Evolutionary conservation across 1,140 invertebrate genomes (phyloP).

Genomic region (Nymphalis io): DNA sequence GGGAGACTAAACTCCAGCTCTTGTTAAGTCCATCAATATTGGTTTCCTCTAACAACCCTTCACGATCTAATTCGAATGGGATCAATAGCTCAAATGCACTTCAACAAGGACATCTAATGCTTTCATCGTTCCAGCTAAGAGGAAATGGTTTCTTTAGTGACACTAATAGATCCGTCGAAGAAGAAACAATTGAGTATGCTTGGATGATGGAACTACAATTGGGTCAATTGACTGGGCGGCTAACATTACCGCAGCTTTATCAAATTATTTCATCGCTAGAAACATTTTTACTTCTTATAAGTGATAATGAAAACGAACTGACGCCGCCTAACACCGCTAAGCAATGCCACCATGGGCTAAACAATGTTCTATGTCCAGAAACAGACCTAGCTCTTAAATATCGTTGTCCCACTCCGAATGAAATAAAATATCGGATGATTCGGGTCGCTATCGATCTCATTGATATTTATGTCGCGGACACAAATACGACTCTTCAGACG

Average conservation of each 20-base stretch:
- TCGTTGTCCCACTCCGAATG: constrained; percentile 91
- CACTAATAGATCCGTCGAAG: constrained; percentile 91
- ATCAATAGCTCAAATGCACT: constrained; percentile 82
- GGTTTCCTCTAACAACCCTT: constrained; percentile 87
- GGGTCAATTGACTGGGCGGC: constrained; percentile 90
- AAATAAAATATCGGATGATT: constrained; percentile 97
- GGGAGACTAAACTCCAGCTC: constrained; percentile 95
- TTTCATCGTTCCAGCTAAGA: constrained; percentile 93
- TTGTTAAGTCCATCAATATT: constrained; percentile 94
- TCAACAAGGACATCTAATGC: constrained; percentile 92
- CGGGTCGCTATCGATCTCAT: constrained; percentile 94
- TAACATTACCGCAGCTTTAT: constrained; percentile 91
- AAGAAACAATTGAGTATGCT: constrained; percentile 97
- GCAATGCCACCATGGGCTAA: constrained; percentile 92
- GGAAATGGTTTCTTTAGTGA: constrained; percentile 99
- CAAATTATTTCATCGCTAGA: constrained; percentile 93
- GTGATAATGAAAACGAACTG: constrained; percentile 94
- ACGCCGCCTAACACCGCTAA: constrained; percentile 88
- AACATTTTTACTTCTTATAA: constrained; percentile 91
- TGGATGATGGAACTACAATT: constrained; percentile 94
- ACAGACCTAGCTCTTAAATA: constrained; percentile 87
- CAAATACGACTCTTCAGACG: constrained; percentile 91
- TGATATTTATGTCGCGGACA: constrained; percentile 95
- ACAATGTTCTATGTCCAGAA: constrained; percentile 88
- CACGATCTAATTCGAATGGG: constrained; percentile 79